A percentile compares a stretch with the other conserved stretches of the same genome.
Evolutionary conservation across 2,797 vertebrate genomes (phyloP).

Genomic region (Sebastes itinus): DNA sequence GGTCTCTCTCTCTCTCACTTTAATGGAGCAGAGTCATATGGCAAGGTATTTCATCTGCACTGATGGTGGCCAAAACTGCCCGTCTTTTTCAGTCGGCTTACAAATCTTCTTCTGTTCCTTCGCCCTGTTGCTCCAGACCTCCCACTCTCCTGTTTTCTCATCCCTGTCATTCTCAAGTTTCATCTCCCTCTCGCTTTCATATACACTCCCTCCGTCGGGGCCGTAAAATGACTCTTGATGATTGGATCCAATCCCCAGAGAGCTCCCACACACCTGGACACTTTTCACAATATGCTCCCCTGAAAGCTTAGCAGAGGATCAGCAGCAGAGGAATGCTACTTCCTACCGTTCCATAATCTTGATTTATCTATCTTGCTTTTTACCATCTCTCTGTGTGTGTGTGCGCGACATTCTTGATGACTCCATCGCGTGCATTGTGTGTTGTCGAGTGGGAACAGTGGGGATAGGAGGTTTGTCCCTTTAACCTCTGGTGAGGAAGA

Average conservation of each 20-base stretch:
- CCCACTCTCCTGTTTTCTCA: constrained; percentile 2
- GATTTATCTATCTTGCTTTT: constrained; percentile 23
- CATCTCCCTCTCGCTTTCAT: constrained; percentile 6
- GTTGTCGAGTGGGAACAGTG: constrained; percentile 55
- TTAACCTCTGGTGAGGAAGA: constrained; percentile 61
- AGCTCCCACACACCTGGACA: constrained; percentile 32
- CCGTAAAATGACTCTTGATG: constrained; percentile 26
- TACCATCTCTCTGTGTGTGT: neutral
- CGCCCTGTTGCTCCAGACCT: constrained; percentile 6
- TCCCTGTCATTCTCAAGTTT: constrained; percentile 18
- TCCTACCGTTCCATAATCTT: constrained; percentile 40
- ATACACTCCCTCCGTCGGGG: constrained; percentile 1
- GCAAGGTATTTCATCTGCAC: constrained; percentile 33
- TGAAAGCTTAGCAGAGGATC: constrained; percentile 18
- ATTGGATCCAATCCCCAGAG: constrained; percentile 42
- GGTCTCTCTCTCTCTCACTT: constrained; percentile 22
- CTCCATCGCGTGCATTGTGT: constrained; percentile 52
- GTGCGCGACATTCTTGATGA: constrained; percentile 49
- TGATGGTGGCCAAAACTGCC: neutral
- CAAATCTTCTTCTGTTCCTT: constrained; percentile 23
- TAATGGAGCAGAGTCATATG: constrained; percentile 21
- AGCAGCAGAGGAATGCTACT: constrained; percentile 31
- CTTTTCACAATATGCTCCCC: constrained; percentile 18
- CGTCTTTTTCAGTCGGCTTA: constrained; percentile 13
- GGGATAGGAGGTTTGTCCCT: constrained; percentile 48